These are phyloP conservation scores for Pachyramphus minor DNA, from an alignment of 2,113 vertebrate genomes.

Conservation along the genomic window DNA sequence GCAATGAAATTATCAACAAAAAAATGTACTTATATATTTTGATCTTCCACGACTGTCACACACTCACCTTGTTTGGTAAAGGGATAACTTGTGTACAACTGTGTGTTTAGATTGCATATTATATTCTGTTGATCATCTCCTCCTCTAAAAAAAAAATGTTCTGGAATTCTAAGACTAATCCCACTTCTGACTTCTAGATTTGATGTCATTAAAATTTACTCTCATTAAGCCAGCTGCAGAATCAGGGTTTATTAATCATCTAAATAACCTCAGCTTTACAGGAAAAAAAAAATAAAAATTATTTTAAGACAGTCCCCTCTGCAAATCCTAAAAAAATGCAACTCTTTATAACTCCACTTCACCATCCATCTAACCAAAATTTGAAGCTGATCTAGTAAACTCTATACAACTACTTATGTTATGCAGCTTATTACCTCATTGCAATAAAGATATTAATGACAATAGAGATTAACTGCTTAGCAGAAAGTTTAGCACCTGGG, in stretches of 20 bases:
- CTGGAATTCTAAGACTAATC: neutral
- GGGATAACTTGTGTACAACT: neutral
- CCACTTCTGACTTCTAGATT: neutral
- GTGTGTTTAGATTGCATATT: neutral
- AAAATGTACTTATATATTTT: neutral
- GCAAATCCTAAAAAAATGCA: neutral
- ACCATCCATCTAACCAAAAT: neutral
- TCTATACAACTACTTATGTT: neutral
- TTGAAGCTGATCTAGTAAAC: neutral
- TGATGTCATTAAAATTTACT: neutral
- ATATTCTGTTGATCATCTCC: neutral
- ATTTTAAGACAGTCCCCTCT: neutral
- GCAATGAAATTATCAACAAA: neutral
- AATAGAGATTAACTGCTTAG: neutral
- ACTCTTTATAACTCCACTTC: neutral
- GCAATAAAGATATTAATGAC: neutral
- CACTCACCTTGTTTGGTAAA: neutral
- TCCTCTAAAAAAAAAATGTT: neutral
- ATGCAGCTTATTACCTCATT: neutral
- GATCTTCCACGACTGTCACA: neutral
- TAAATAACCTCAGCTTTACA: neutral
- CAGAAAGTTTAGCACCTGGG: neutral
- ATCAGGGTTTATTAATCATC: neutral
- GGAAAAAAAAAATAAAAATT: neutral
- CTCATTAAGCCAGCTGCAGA: neutral